Evolutionary conservation across 2,113 vertebrate species (phyloP).

Genomic region (Anguilla japonica): DNA sequence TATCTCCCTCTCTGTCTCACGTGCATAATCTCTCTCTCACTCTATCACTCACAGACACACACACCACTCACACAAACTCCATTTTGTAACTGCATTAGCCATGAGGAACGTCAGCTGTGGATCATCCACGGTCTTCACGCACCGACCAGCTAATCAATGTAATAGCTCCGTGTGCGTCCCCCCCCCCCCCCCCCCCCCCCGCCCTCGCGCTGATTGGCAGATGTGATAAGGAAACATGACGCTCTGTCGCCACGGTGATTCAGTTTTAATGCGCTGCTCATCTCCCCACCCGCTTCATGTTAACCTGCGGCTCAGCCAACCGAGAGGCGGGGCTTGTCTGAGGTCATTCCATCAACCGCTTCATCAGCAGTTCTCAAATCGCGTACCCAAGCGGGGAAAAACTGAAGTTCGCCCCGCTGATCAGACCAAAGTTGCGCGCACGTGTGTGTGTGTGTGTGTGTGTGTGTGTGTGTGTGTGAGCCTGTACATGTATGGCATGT

Average conservation of each 20-base stretch:
- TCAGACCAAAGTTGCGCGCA: background rate
- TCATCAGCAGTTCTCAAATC: background rate
- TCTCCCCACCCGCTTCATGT: background rate
- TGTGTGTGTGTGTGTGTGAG: background rate
- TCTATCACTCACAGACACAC: background rate
- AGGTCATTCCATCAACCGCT: background rate
- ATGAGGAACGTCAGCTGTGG: too few relatives aligned
- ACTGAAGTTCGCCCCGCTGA: background rate
- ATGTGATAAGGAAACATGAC: constrained; percentile 10
- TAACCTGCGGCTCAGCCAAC: constrained; percentile 4
- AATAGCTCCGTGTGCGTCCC: background rate
- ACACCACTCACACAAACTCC: background rate
- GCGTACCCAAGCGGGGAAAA: background rate
- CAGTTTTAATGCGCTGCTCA: constrained; percentile 19
- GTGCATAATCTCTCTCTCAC: background rate
- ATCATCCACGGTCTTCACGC: background rate
- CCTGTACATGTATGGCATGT: too few relatives aligned
- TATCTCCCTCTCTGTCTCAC: too few relatives aligned
- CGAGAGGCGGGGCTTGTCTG: background rate
- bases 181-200: too few relatives aligned
- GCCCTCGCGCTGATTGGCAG: background rate
- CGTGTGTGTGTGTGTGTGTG: background rate
- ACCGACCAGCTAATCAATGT: background rate
- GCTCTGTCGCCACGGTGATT: background rate
- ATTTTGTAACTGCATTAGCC: background rate